Conservation (phyloP, 2,888 invertebrate genomes). For the Mesochorus sp. region DNA sequence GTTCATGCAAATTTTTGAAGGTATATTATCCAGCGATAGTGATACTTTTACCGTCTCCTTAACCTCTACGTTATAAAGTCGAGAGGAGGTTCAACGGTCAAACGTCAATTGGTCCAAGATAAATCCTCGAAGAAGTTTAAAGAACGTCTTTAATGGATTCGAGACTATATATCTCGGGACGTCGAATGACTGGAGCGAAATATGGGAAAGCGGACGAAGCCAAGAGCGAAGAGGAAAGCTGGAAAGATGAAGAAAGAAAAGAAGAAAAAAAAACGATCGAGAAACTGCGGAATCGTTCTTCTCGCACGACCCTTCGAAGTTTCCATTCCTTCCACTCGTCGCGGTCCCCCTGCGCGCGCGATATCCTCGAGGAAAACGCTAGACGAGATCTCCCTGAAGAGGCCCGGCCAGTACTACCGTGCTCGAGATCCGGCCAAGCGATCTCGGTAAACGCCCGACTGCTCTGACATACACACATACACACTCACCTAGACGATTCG, state of each 20-base stretch:
- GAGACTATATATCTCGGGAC: conserved; percentile 65
- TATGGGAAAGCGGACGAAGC: conserved; percentile 39
- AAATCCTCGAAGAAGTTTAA: conserved; percentile 69
- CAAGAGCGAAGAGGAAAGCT: conserved; percentile 21
- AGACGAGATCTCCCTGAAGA: conserved; percentile 47
- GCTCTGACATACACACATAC: conserved; percentile 15
- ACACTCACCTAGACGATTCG: conserved; percentile 43
- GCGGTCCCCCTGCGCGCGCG: conserved; percentile 5
- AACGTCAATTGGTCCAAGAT: conserved; percentile 66
- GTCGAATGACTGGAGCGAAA: conserved; percentile 51
- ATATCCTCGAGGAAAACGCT: conserved; percentile 37
- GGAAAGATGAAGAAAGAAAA: conserved; percentile 22
- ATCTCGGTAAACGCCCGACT: conserved; percentile 45
- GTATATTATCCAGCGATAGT: too few relatives aligned
- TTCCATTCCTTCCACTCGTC: conserved; percentile 22
- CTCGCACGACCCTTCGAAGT: conserved; percentile 26
- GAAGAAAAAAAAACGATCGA: conserved; percentile 29
- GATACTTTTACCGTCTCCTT: too few relatives aligned
- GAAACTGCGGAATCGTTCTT: conserved; percentile 42
- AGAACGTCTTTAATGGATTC: conserved; percentile 70
- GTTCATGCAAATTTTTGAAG: too few relatives aligned
- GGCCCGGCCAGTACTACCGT: conserved; percentile 55
- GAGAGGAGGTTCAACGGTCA: conserved; percentile 29
- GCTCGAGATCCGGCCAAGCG: conserved; percentile 25
- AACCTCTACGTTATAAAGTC: too few relatives aligned